Conservation (phyloP, 1,140 invertebrate genomes). For the Nilaparvata lugens region DNA sequence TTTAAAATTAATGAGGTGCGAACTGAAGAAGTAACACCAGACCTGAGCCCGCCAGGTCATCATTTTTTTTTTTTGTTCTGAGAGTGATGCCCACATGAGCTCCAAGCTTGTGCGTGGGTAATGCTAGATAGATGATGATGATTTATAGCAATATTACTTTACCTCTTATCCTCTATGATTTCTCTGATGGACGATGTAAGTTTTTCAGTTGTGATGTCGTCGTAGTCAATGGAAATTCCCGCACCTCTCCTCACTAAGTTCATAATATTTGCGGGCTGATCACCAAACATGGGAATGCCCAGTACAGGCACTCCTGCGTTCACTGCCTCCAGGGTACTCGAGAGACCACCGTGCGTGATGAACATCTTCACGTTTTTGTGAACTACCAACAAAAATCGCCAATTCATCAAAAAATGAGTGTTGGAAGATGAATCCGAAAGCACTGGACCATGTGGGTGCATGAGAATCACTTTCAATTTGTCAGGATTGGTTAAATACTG, state of each 20-base stretch:
- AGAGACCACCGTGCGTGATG: conserved; percentile 59
- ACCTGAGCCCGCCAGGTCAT: too few species aligned
- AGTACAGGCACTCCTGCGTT: conserved; percentile 58
- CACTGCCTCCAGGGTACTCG: conserved; percentile 58
- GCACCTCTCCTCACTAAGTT: not conserved
- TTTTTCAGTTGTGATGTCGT: conserved; percentile 13
- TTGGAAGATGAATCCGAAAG: too few species aligned
- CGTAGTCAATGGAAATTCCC: conserved; percentile 8
- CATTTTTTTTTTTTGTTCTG: too few species aligned
- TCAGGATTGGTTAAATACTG: not conserved
- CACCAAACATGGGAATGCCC: conserved; percentile 56
- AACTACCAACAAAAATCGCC: conserved; percentile 12
- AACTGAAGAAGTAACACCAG: too few species aligned
- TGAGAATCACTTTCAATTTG: not conserved
- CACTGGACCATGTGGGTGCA: too few species aligned
- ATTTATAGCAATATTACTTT: too few species aligned
- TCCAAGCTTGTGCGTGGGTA: too few species aligned
- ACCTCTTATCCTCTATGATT: too few species aligned
- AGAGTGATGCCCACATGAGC: too few species aligned
- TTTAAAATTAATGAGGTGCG: too few species aligned
- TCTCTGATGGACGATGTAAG: too few species aligned
- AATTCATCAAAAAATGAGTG: not conserved
- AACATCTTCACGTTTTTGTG: conserved; percentile 37
- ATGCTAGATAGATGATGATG: too few species aligned
- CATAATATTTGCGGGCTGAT: conserved; percentile 36